Evolutionary conservation across 2,797 vertebrate genomes (phyloP).

Genomic region (Melopsittacus undulatus): DNA sequence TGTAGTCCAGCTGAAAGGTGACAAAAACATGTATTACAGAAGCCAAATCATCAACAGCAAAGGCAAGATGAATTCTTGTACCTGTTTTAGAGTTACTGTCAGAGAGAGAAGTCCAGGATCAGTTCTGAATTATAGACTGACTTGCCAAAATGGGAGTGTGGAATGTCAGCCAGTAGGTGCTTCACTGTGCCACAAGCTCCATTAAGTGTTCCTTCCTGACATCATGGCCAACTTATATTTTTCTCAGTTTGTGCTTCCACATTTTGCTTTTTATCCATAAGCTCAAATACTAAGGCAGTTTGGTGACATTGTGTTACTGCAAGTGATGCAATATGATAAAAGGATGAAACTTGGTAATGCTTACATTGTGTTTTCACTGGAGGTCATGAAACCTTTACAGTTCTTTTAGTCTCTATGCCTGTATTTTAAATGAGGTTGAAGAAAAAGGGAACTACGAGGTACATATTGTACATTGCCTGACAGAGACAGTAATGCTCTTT

Average conservation of each 20-base stretch:
- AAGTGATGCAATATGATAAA: neutral
- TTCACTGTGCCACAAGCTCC: neutral
- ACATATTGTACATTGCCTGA: neutral
- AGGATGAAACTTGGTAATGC: neutral
- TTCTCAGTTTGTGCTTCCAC: neutral
- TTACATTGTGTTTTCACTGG: neutral
- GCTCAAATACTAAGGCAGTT: neutral
- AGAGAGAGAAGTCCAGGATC: neutral
- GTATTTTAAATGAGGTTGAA: constrained; percentile 5
- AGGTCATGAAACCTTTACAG: neutral
- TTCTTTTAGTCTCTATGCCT: neutral
- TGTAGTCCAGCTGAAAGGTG: neutral
- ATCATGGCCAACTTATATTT: neutral
- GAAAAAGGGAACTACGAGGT: neutral
- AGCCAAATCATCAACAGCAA: neutral
- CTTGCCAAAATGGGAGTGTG: neutral
- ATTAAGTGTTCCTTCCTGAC: neutral
- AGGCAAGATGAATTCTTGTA: neutral
- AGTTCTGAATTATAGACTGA: neutral
- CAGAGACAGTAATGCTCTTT: neutral
- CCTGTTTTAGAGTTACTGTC: neutral
- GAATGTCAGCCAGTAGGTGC: neutral
- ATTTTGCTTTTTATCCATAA: constrained; percentile 13
- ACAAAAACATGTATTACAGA: neutral
- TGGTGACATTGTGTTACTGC: neutral